Evolutionary conservation across 2,888 invertebrate species (phyloP).

Genomic region (Acleris sparsana): DNA sequence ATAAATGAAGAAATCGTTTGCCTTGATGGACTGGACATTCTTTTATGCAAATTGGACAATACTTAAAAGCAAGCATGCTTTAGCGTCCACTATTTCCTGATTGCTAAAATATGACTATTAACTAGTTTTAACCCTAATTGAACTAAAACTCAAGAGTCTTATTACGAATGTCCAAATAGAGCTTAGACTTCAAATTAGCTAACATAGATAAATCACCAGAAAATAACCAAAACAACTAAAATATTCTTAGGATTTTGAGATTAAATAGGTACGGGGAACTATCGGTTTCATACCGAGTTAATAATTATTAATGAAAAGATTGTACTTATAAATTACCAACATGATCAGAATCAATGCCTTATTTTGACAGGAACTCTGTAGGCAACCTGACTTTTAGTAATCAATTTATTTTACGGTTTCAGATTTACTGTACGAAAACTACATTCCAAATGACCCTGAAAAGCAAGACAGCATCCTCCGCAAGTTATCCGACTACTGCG

Average conservation of each 20-base stretch:
- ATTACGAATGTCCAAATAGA: too few relatives aligned
- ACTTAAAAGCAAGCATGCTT: background rate
- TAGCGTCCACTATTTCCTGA: slow-evolving; percentile 11
- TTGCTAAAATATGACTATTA: background rate
- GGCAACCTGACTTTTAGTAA: background rate
- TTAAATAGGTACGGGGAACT: too few relatives aligned
- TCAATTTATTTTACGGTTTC: slow-evolving; percentile 53
- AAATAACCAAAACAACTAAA: too few relatives aligned
- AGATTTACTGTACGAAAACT: slow-evolving; percentile 85
- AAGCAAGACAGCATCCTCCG: slow-evolving; percentile 84
- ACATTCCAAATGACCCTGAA: slow-evolving; percentile 79
- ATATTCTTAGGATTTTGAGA: too few relatives aligned
- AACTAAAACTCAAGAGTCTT: too few relatives aligned
- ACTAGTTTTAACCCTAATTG: too few relatives aligned
- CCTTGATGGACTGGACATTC: slow-evolving; percentile 24
- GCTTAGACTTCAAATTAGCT: too few relatives aligned
- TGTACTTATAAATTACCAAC: too few relatives aligned
- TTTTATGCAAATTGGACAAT: slow-evolving; percentile 26
- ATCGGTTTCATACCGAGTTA: too few relatives aligned
- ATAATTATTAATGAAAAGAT: too few relatives aligned
- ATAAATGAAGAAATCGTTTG: slow-evolving; percentile 19
- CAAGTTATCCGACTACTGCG: slow-evolving; percentile 88
- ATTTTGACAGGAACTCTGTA: background rate
- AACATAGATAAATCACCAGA: too few relatives aligned
- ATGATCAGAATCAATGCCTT: too few relatives aligned